A percentile compares a stretch with the other conserved stretches of the same genome.
phyloP scores from a whole-genome alignment of 2,888 invertebrate species.

The Sinelater perroti region DNA sequence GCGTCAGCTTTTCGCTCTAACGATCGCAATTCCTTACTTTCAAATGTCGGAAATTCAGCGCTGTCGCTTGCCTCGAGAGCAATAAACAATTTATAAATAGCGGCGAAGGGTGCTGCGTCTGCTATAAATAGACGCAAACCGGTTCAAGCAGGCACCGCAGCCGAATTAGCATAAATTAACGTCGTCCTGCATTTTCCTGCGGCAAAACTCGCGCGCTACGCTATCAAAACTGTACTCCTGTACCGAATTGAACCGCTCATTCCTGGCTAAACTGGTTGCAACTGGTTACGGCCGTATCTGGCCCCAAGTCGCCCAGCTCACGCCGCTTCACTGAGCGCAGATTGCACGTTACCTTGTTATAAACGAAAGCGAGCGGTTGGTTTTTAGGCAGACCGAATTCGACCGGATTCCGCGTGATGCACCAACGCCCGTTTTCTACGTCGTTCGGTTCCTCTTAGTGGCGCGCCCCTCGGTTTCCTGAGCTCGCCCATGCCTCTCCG shows the following conservation, averaged over 20 bases:
- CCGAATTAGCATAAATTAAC: constrained; percentile 17
- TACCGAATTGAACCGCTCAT: constrained; percentile 59
- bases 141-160: constrained; percentile 24
- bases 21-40: neutral
- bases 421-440: constrained; percentile 16
- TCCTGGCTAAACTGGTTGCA: constrained; percentile 59
- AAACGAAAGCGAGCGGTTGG: constrained; percentile 26
- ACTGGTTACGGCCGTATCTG: constrained; percentile 55
- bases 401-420: constrained; percentile 5
- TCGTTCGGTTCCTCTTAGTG: neutral
- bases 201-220: constrained; percentile 30
- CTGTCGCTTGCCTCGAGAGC: neutral
- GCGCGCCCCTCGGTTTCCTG: neutral
- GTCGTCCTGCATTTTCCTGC: constrained; percentile 16
- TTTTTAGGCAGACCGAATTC: neutral
- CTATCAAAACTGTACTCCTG: constrained; percentile 47
- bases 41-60: neutral
- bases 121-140: constrained; percentile 29
- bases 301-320: constrained; percentile 53
- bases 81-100: constrained; percentile 23
- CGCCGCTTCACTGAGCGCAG: constrained; percentile 43
- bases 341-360: constrained; percentile 30
- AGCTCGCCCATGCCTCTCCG: no score
- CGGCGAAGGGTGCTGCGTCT: constrained; percentile 2
- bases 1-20: neutral